Base-by-base conservation (phyloP, 2,113 vertebrate species). In the Lates calcarifer region DNA sequence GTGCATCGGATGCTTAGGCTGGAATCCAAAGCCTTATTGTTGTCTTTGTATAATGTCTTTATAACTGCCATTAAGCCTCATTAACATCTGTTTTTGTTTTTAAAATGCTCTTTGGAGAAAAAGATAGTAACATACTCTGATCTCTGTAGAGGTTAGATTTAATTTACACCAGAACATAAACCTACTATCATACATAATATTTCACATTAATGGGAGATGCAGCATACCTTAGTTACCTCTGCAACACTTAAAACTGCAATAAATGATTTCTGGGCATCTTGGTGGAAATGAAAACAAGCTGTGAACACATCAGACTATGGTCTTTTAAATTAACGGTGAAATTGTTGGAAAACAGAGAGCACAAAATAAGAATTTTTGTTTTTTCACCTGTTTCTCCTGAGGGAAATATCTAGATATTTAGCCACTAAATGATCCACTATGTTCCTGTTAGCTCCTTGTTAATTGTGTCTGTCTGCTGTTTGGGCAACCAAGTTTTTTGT, bases 61-160 rank as follows among this genome's bases (percentile, higher is more conserved):
- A 56, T 75, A 73, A 82, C 60, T 55, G 41, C 55, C 22, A 11
- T 45, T 45, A 35, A 64, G 26, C 56, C 37, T 81, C 71, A 72
- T 81, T 79, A 76, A 71, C 45, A 69, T 79, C 51, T 77, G 31
- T 41, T 83, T 75, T 64, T 24, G 68, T 74, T 81, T 17, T 9
- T 56, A 39, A 33, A 61, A 24, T 31, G 58, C 6, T 35, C 45
- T 72, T 70, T 63, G 35, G 35, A 60, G 69, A 33, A 55, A 79
- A 74, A 49, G 17, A 55, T 22, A 31, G 5, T 69, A 3, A 74
- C 56, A 13, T 55, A 22, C 28, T 28, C 9, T 41, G 20, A 39
- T 62, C 65, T 71, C 41, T 56, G 63, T 24, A 41, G 26, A 24
- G 61, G 24, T 45, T 60, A 1, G 58, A 43, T 53, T 60, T 28